Evolutionary conservation across 2,113 vertebrate genomes (phyloP).

Genomic region (Fulmarus glacialis): DNA sequence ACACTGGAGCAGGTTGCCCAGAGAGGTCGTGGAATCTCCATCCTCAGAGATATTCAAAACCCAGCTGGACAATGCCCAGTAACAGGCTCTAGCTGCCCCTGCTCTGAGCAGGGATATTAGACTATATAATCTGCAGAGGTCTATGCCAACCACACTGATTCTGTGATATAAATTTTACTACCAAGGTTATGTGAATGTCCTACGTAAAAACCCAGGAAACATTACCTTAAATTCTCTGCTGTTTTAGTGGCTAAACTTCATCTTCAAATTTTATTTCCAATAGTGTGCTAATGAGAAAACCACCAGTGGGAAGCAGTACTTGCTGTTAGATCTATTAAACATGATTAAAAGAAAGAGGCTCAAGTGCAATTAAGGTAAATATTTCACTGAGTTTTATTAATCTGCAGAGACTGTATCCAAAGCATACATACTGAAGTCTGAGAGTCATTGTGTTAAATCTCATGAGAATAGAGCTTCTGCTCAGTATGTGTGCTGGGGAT

Average conservation of each 20-base stretch:
- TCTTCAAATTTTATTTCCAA: neutral
- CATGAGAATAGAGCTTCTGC: neutral
- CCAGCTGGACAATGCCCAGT: neutral
- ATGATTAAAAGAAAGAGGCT: slow-evolving; percentile 39
- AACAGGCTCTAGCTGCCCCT: neutral
- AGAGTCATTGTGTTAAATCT: neutral
- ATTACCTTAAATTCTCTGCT: neutral
- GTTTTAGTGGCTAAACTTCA: neutral
- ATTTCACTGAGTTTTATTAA: slow-evolving; percentile 36
- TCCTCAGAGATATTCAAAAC: neutral
- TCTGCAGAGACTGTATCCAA: neutral
- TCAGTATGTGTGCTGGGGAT: neutral
- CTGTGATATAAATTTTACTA: neutral
- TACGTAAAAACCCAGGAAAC: neutral
- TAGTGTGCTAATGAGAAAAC: slow-evolving; percentile 7
- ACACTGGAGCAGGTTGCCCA: neutral
- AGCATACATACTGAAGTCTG: neutral
- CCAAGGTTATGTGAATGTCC: neutral
- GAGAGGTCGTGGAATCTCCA: rapidly evolving
- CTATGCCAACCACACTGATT: neutral
- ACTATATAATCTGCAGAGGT: neutral
- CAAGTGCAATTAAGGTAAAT: slow-evolving; percentile 52
- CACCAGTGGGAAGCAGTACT: slow-evolving; percentile 6
- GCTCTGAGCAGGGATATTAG: neutral
- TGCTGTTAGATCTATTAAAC: slow-evolving; percentile 21